A percentile compares a stretch with the other conserved stretches of the same genome.
These are phyloP conservation scores for Temnothorax curvispinosus DNA, from an alignment of 1,140 invertebrate species.

Conservation along the genomic window DNA sequence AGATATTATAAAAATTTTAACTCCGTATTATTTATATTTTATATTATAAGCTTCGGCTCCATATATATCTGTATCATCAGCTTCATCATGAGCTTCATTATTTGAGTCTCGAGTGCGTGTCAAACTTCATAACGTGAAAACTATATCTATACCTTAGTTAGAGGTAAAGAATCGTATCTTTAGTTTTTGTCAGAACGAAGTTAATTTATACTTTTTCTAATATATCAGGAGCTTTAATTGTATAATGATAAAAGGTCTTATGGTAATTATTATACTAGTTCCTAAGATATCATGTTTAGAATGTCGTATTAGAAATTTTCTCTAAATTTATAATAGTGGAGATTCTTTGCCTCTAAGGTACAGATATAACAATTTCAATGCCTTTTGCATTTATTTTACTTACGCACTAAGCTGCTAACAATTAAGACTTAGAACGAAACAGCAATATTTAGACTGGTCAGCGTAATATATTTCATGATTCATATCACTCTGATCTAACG, in stretches of 20 bases:
- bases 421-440: not conserved
- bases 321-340: no score
- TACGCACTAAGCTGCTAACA: not conserved
- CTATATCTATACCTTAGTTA: not conserved
- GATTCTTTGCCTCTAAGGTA: no score
- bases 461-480: constrained; percentile 52
- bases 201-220: no score
- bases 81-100: not conserved
- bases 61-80: not conserved
- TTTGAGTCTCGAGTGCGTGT: not conserved
- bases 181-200: no score
- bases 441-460: constrained; percentile 2
- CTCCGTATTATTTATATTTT: no score
- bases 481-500: constrained; percentile 45
- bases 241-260: no score
- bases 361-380: not conserved
- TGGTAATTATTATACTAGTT: no score
- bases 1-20: no score
- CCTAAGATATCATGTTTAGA: no score
- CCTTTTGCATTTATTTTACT: not conserved
- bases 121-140: not conserved
- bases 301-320: no score
- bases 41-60: not conserved
- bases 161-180: no score
- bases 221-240: no score